Evolutionary conservation across 2,797 vertebrate species (phyloP).

Genomic region (Macroramphosus scolopax): DNA sequence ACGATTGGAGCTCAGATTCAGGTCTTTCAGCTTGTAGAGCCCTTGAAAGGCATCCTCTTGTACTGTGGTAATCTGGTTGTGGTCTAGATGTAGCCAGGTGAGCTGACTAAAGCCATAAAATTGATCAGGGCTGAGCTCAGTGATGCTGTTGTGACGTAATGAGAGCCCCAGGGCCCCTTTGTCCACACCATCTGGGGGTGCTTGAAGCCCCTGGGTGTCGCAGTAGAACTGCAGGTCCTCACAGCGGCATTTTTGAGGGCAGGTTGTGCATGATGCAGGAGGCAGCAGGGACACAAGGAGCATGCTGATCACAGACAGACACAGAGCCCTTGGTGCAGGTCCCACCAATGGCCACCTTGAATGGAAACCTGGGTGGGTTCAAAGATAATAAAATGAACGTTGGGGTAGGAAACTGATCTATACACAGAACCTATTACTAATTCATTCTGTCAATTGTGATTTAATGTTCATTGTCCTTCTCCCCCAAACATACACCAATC

Average conservation of each 20-base stretch:
- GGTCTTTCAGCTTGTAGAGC: conserved; percentile 98
- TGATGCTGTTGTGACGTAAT: conserved; percentile 96
- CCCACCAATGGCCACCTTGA: conserved; percentile 99
- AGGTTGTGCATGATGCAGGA: conserved; percentile 96
- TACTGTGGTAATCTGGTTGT: conserved; percentile 96
- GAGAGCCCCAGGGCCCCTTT: conserved; percentile 97
- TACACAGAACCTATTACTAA: conserved; percentile 70
- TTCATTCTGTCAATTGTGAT: conserved; percentile 52
- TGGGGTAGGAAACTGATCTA: conserved; percentile 74
- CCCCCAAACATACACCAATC: conserved; percentile 4
- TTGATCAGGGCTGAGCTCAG: conserved; percentile 94
- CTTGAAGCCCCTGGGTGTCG: conserved; percentile 98
- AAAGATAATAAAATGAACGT: conserved; percentile 81
- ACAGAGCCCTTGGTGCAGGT: conserved; percentile 96
- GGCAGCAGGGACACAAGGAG: conserved; percentile 96
- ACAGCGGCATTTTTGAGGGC: conserved; percentile 99
- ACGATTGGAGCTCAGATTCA: conserved; percentile 98
- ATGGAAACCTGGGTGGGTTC: conserved; percentile 97
- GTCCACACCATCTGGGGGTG: conserved; percentile 96
- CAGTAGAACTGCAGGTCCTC: conserved; percentile 99
- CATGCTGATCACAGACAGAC: conserved; percentile 98
- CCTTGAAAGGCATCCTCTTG: conserved; percentile 99
- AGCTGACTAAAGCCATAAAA: conserved; percentile 98
- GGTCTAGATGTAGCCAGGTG: conserved; percentile 98
- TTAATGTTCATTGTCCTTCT: conserved; percentile 25